phyloP scores from a whole-genome alignment of 2,113 vertebrate species.

The Elgaria multicarinata region DNA sequence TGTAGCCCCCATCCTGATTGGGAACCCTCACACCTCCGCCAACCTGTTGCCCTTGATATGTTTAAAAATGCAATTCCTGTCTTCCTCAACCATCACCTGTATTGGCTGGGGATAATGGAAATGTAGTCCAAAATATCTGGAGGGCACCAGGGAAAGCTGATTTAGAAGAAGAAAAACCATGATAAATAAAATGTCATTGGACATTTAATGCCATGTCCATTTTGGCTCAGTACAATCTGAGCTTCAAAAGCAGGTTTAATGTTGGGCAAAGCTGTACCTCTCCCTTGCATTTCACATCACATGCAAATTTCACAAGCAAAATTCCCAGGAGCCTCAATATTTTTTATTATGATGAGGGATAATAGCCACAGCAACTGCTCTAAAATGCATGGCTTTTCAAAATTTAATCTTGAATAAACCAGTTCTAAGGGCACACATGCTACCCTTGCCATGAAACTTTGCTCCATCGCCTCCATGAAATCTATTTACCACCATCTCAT shows the following conservation, averaged over 20 bases:
- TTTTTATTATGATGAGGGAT: neutral
- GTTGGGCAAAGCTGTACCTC: neutral
- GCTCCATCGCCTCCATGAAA: neutral
- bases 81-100: too few relatives aligned
- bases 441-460: neutral
- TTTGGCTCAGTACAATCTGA: too few relatives aligned
- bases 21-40: too few relatives aligned
- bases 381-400: neutral
- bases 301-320: neutral
- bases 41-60: too few relatives aligned
- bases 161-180: too few relatives aligned
- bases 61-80: too few relatives aligned
- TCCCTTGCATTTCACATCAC: neutral
- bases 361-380: neutral
- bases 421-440: neutral
- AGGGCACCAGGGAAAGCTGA: too few relatives aligned
- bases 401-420: neutral
- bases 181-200: too few relatives aligned
- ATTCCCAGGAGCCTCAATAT: neutral
- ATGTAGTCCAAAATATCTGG: too few relatives aligned
- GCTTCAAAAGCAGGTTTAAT: neutral
- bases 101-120: too few relatives aligned
- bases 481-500: neutral
- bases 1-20: too few relatives aligned
- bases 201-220: too few relatives aligned